These are phyloP conservation scores for Nyctereutes procyonoides DNA, from an alignment of 2,113 vertebrate species.

Conservation along the genomic window DNA sequence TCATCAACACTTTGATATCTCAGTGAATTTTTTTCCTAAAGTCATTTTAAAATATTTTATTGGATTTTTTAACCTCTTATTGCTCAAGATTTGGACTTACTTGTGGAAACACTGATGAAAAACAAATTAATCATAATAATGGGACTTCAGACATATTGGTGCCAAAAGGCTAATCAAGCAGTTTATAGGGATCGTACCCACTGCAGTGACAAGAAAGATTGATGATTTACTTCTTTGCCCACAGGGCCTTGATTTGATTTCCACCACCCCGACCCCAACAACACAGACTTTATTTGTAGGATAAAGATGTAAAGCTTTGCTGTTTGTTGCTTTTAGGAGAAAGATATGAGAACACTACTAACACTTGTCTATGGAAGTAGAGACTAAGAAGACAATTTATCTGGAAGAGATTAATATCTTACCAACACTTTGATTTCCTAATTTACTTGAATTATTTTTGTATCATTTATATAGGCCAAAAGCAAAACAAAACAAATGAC, in stretches of 20 bases:
- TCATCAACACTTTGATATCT: neutral
- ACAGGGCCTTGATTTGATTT: neutral
- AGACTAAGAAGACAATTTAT: neutral
- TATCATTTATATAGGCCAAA: neutral
- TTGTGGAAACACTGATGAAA: neutral
- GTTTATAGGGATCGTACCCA: neutral
- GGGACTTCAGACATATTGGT: neutral
- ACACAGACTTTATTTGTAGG: neutral
- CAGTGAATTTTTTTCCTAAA: neutral
- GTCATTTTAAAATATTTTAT: neutral
- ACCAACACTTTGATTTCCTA: neutral
- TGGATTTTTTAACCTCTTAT: slow-evolving; percentile 11
- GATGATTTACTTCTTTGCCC: neutral
- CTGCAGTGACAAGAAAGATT: neutral
- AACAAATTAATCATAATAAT: slow-evolving; percentile 33
- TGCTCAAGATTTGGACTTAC: neutral
- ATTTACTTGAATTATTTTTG: neutral
- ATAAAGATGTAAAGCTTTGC: neutral
- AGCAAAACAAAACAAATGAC: neutral
- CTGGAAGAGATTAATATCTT: neutral
- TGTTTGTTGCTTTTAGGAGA: neutral
- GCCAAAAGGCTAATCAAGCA: slow-evolving; percentile 4
- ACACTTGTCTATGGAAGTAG: neutral
- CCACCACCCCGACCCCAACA: neutral
- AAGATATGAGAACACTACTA: neutral